These are phyloP conservation scores for Chlorops oryzae DNA, from an alignment of 1,140 invertebrate genomes.

Conservation along the genomic window DNA sequence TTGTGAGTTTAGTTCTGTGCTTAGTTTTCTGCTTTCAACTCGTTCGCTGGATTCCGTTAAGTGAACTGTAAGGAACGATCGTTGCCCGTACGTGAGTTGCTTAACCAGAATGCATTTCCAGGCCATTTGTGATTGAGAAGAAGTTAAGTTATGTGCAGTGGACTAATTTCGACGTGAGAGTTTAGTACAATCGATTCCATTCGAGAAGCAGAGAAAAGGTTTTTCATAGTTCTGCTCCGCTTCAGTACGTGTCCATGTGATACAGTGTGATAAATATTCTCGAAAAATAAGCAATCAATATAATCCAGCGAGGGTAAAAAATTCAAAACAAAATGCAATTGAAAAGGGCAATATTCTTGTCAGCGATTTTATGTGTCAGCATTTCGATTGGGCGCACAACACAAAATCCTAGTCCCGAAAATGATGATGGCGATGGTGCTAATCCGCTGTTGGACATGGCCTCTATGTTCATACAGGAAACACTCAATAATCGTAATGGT, in stretches of 20 bases:
- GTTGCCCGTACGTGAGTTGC: neutral
- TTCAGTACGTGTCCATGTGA: too few species aligned
- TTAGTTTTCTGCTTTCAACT: neutral
- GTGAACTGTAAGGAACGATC: slow-evolving; percentile 1
- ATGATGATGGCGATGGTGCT: slow-evolving; percentile 44
- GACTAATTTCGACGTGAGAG: too few species aligned
- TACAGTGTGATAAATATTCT: too few species aligned
- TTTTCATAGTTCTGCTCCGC: too few species aligned
- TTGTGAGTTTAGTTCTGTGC: too few species aligned
- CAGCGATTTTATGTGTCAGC: slow-evolving; percentile 36
- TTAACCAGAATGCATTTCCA: neutral
- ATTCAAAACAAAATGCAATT: slow-evolving; percentile 29
- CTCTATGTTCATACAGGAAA: slow-evolving; percentile 53
- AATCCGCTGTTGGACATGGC: slow-evolving; percentile 55
- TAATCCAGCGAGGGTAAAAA: slow-evolving; percentile 13
- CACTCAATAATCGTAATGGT: slow-evolving; percentile 49
- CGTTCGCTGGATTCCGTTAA: slow-evolving; percentile 5
- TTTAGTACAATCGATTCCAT: too few species aligned
- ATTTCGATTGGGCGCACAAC: slow-evolving; percentile 23
- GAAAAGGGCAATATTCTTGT: slow-evolving; percentile 33
- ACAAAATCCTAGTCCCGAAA: slow-evolving; percentile 20
- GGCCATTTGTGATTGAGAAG: slow-evolving; percentile 4
- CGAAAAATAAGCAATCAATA: too few species aligned
- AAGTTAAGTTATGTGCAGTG: neutral
- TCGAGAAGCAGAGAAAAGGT: too few species aligned